phyloP scores from a whole-genome alignment of 2,113 vertebrate species.

The Sapajus apella region DNA sequence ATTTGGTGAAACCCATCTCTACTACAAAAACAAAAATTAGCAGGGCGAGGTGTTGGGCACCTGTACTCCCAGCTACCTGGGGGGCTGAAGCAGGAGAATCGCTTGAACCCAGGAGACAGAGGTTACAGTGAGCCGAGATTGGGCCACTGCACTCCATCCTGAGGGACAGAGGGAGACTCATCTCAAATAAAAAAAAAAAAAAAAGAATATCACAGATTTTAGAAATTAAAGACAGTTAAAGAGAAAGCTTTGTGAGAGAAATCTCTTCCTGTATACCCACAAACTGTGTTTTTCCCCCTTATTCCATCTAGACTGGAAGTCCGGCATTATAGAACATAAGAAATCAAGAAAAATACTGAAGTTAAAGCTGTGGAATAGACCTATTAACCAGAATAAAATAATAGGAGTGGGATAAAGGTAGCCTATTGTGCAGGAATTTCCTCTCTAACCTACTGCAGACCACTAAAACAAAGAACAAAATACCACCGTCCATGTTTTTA shows the following conservation, averaged over 20 bases:
- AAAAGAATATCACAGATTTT: background rate
- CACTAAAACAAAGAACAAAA: slow-evolving; percentile 24
- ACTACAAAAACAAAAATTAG: background rate
- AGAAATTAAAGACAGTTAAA: background rate
- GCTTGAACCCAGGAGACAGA: background rate
- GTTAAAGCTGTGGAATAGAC: background rate
- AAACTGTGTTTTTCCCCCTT: background rate
- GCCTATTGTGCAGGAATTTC: slow-evolving; percentile 12
- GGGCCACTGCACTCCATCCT: background rate
- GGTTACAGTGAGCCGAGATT: background rate
- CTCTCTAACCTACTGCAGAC: background rate
- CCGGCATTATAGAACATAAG: background rate
- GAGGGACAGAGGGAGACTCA: background rate
- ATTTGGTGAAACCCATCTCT: background rate
- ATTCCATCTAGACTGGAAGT: background rate
- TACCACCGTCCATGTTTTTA: background rate
- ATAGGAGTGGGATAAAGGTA: background rate
- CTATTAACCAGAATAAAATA: background rate
- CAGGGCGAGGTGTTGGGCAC: background rate
- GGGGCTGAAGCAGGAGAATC: background rate
- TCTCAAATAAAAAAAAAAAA: background rate
- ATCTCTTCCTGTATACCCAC: background rate
- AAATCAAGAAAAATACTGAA: background rate
- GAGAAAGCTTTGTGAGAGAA: background rate
- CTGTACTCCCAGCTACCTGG: background rate